Evolutionary conservation across 2,888 invertebrate species (phyloP).

Genomic region (Strigamia maritima): DNA sequence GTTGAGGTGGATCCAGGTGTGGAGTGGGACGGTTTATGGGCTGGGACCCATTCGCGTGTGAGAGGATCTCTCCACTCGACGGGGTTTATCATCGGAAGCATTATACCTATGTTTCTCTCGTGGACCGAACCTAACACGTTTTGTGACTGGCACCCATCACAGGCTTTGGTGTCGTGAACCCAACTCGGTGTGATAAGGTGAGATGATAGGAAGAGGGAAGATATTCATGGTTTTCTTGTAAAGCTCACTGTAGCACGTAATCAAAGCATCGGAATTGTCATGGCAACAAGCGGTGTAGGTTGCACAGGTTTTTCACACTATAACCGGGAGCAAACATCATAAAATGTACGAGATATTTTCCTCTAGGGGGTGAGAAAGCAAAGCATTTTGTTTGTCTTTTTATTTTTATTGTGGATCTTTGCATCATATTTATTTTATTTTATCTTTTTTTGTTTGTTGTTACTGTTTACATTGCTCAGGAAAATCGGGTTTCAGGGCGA

Average conservation of each 20-base stretch:
- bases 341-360: background rate
- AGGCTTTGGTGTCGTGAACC: background rate
- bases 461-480: background rate
- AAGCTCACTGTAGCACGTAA: background rate
- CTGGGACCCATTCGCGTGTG: background rate
- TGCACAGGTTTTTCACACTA: background rate
- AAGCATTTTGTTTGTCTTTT: background rate
- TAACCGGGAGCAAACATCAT: background rate
- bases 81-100: background rate
- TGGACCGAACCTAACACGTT: background rate
- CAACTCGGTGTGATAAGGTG: background rate
- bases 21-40: background rate
- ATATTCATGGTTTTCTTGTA: background rate
- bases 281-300: background rate
- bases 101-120: background rate
- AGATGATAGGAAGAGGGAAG: background rate
- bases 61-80: background rate
- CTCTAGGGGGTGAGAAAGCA: background rate
- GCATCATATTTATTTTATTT: background rate
- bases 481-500: too few relatives aligned
- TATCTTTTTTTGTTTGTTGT: background rate
- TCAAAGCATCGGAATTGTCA: background rate
- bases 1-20: background rate
- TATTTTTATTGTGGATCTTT: background rate
- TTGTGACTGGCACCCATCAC: background rate